These are phyloP conservation scores for Myodes glareolus DNA, from an alignment of 2,113 vertebrate species.

Conservation along the genomic window DNA sequence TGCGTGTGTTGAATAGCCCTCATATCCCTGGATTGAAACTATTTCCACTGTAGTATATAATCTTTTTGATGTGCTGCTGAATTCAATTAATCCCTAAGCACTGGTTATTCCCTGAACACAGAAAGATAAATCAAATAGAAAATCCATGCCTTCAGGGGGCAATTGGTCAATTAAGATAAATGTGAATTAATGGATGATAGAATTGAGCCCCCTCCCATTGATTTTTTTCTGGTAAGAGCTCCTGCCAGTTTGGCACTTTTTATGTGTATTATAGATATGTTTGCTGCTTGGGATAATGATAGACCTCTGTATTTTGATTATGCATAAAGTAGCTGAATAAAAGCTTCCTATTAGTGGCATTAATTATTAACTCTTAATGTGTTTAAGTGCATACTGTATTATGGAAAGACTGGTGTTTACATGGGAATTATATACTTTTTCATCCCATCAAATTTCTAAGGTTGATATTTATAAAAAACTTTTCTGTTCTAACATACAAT, in stretches of 20 bases:
- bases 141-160: not conserved
- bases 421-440: constrained; percentile 62
- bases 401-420: constrained; percentile 66
- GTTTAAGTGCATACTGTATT: constrained; percentile 32
- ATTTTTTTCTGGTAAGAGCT: constrained; percentile 29
- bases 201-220: not conserved
- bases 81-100: not conserved
- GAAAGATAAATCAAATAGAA: not conserved
- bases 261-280: not conserved
- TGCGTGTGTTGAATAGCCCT: not conserved
- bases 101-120: not conserved
- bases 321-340: constrained; percentile 71
- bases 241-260: not conserved
- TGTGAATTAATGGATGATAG: constrained; percentile 3
- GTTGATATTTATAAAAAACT: constrained; percentile 64
- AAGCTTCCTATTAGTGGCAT: constrained; percentile 69
- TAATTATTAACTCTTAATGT: constrained; percentile 62
- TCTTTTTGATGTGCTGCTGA: not conserved
- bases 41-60: not conserved
- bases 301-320: constrained; percentile 77
- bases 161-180: constrained; percentile 13
- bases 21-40: not conserved
- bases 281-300: constrained; percentile 71
- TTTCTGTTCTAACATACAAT: constrained; percentile 69
- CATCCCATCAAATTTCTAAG: constrained; percentile 76